Evolutionary conservation across 2,797 vertebrate genomes (phyloP).

Genomic region (Acipenser oxyrinchus): DNA sequence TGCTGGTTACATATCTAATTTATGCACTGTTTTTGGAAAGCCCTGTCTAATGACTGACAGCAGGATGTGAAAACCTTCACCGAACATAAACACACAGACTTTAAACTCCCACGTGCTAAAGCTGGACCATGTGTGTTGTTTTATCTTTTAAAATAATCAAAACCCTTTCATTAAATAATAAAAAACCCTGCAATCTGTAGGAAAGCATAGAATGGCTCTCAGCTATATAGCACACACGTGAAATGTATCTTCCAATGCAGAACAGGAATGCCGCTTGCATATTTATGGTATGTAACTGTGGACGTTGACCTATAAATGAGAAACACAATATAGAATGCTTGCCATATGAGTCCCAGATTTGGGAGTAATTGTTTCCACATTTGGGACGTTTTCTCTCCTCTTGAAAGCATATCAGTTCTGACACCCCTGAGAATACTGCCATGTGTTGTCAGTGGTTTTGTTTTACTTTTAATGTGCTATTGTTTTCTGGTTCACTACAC

Average conservation of each 20-base stretch:
- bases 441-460: constrained; percentile 47
- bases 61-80: no score
- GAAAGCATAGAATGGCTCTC: neutral
- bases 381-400: constrained; percentile 35
- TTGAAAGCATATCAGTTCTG: constrained; percentile 45
- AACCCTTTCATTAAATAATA: neutral
- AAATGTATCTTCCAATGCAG: constrained; percentile 11
- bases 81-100: no score
- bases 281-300: constrained; percentile 31
- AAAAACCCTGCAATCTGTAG: neutral
- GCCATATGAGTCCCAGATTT: constrained; percentile 56
- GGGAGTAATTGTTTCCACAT: constrained; percentile 62
- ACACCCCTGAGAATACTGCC: constrained; percentile 44
- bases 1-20: no score
- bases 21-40: no score
- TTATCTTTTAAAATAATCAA: neutral
- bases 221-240: constrained; percentile 14
- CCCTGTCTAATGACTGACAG: no score
- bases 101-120: neutral
- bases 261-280: constrained; percentile 20
- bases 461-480: constrained; percentile 52
- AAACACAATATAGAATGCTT: constrained; percentile 54
- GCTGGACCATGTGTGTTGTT: neutral
- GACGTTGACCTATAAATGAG: constrained; percentile 47
- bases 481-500: constrained; percentile 47